These are phyloP conservation scores for Neuroscelio doddi DNA, from an alignment of 2,888 invertebrate genomes.

Conservation along the genomic window DNA sequence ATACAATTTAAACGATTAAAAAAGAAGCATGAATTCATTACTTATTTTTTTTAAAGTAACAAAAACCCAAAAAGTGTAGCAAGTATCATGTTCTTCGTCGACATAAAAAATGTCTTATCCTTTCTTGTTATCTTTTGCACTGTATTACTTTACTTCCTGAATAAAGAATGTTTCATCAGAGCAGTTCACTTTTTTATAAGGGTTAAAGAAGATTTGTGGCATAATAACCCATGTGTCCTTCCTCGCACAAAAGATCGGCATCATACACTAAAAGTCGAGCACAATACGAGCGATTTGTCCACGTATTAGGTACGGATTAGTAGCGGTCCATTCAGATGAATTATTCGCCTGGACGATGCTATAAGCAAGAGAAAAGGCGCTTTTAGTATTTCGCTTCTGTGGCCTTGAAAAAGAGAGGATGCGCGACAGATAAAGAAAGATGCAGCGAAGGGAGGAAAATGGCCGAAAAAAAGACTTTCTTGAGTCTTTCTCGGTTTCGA, in stretches of 20 bases:
- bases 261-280: slow-evolving; percentile 21
- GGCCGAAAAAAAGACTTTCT: not conserved
- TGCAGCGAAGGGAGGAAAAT: not conserved
- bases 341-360: slow-evolving; percentile 42
- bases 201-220: not conserved
- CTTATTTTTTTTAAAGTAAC: too few species aligned
- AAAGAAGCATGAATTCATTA: too few species aligned
- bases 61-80: too few species aligned
- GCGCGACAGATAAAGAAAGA: not conserved
- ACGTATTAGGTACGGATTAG: slow-evolving; percentile 52
- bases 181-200: not conserved
- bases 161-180: not conserved
- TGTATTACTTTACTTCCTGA: not conserved
- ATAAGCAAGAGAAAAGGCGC: slow-evolving; percentile 16
- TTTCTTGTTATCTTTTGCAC: too few species aligned
- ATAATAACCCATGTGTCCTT: not conserved
- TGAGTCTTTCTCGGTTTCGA: not conserved
- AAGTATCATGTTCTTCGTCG: not conserved
- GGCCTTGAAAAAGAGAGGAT: not conserved
- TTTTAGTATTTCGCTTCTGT: slow-evolving; percentile 7
- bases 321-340: slow-evolving; percentile 49
- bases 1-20: too few species aligned
- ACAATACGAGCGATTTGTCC: slow-evolving; percentile 52
- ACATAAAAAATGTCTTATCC: not conserved
- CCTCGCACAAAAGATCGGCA: slow-evolving; percentile 11